These are phyloP conservation scores for Stomatorhinus walkeri DNA, from an alignment of 2,797 vertebrate genomes.

Conservation along the genomic window DNA sequence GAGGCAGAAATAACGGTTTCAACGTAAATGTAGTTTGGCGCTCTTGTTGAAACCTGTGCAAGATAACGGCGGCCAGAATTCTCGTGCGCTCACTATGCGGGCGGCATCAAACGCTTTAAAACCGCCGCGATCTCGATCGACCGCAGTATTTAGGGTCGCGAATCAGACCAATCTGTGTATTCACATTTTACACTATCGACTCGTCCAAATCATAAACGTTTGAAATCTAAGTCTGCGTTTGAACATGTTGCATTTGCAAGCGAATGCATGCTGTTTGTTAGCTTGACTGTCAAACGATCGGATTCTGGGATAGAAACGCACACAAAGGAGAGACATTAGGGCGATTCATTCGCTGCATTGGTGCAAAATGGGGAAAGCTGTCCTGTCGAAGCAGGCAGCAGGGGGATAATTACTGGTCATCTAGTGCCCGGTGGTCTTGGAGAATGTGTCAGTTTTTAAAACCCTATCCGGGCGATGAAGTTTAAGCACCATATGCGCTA, in stretches of 20 bases:
- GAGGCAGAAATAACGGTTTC: background rate
- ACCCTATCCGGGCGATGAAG: conserved; percentile 1
- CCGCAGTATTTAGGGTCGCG: background rate
- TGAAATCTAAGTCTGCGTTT: background rate
- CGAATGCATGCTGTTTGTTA: background rate
- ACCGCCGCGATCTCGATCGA: background rate
- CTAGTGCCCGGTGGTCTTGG: background rate
- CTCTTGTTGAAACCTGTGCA: background rate
- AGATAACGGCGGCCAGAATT: background rate
- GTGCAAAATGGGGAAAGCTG: background rate
- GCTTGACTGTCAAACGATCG: background rate
- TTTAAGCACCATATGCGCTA: conserved; percentile 18
- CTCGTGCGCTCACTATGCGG: background rate
- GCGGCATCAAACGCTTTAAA: background rate
- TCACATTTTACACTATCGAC: background rate
- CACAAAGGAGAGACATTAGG: conserved; percentile 2
- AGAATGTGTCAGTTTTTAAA: conserved; percentile 22
- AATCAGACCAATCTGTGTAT: background rate
- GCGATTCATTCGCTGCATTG: background rate
- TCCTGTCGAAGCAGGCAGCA: background rate
- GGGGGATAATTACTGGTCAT: conserved; percentile 13
- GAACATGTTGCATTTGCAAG: background rate
- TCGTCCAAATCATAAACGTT: background rate
- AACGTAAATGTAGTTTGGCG: background rate
- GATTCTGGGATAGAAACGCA: background rate